phyloP scores from a whole-genome alignment of 2,797 vertebrate genomes.

The Galago senegalensis region DNA sequence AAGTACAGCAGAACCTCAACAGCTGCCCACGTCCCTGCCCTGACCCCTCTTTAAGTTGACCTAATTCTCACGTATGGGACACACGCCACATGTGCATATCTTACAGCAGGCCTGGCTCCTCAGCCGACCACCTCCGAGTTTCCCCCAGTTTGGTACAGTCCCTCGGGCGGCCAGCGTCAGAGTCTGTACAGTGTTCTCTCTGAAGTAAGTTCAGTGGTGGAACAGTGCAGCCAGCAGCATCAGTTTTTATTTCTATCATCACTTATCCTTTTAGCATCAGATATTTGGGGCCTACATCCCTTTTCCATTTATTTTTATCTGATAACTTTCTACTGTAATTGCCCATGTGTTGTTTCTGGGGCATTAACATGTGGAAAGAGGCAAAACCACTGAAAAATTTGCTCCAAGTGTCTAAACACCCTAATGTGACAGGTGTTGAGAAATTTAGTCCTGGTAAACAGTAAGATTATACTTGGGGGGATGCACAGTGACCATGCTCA shows the following conservation, averaged over 20 bases:
- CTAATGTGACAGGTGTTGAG: not conserved
- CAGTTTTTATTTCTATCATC: not conserved
- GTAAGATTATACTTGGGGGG: too few species aligned
- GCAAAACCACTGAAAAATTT: not conserved
- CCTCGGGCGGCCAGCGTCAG: too few species aligned
- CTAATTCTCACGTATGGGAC: too few species aligned
- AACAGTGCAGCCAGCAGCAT: not conserved
- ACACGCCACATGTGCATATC: too few species aligned
- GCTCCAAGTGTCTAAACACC: not conserved
- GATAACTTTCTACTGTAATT: not conserved
- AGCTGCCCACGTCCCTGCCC: too few species aligned
- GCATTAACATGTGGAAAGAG: not conserved
- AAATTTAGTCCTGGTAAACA: not conserved
- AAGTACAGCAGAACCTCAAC: too few species aligned
- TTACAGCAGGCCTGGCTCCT: too few species aligned
- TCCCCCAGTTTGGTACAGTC: too few species aligned
- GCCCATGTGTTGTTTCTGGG: not conserved
- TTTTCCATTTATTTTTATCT: not conserved
- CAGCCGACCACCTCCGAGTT: too few species aligned
- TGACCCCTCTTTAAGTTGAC: too few species aligned
- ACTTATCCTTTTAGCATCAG: not conserved
- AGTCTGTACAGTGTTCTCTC: not conserved
- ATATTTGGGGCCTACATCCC: not conserved
- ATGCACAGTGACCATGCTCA: accelerated
- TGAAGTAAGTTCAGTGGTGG: not conserved